Evolutionary conservation across 2,888 invertebrate genomes (phyloP), one percentile per base, ranked within the genome.

Genomic region (Brachyopa scutellaris): DNA sequence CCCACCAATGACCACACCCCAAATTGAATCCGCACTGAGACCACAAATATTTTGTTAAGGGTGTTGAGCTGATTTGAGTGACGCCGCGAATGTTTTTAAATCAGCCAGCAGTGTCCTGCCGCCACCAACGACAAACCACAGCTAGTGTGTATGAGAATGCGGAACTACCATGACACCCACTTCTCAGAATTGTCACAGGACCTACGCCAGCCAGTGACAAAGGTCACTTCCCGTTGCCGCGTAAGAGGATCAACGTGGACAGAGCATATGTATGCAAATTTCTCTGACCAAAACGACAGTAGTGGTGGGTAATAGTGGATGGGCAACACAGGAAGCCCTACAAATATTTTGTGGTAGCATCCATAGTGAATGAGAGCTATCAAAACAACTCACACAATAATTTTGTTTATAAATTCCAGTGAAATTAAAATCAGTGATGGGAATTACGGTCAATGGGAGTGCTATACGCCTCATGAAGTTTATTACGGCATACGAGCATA

Each of bases 11-110:
- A 61, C 70, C 70, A 72, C 70, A 77, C 82, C 82, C 82, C 70
- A 72, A 82, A 82, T 82, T 77, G 77, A 77, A 82, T 82, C 70
- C 82, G 45, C 77, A 77, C 51, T 76, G 23, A 19, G 70, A 42
- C 82, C 82, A 47, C 82, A 82, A 82, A 76, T 77, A 82, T 82
- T 77, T 82, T 77, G 82, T 82, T 77, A 72, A 77, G 77, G 64
- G 66, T 61, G 77, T 66, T 72, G 77, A 82, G 77, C 82, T 77
- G 82, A 77, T 77, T 82, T 77, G 66, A 77, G 59, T 82, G 70
- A 77, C 77, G 47, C 82, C 77, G 23, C 77, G 66, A 79, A 67
- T 67, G 73, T 67, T 67, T 61, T 69, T 53, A 45, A 49, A 79
- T 67, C 42, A 33, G 31, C 66, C 42, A 42, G 38, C 21, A n/a